Conservation (phyloP, 2,888 invertebrate species). For the Seira ritae region DNA sequence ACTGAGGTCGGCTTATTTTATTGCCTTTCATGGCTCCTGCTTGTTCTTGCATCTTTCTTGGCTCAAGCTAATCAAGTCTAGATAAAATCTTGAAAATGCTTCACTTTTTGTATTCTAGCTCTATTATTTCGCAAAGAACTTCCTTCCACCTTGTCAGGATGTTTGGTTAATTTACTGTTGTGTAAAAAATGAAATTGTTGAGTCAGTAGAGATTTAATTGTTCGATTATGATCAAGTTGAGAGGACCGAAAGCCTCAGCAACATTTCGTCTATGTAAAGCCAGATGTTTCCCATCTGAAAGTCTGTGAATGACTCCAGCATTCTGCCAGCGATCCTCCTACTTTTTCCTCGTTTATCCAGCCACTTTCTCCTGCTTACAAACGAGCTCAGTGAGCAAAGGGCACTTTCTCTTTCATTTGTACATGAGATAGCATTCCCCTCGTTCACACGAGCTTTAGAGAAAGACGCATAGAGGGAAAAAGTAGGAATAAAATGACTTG, state of each 20-base stretch:
- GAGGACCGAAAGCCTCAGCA: slow-evolving; percentile 32
- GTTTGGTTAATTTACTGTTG: too few species aligned
- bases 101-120: too few species aligned
- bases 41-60: too few species aligned
- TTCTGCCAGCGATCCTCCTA: slow-evolving; percentile 3
- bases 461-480: not conserved
- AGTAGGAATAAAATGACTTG: not conserved
- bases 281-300: slow-evolving; percentile 59
- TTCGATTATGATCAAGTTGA: slow-evolving; percentile 36
- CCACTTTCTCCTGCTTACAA: slow-evolving; percentile 6
- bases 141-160: too few species aligned
- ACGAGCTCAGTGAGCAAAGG: too few species aligned
- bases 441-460: not conserved
- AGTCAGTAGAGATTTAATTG: too few species aligned
- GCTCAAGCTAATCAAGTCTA: not conserved
- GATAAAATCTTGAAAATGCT: not conserved
- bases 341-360: slow-evolving; percentile 17
- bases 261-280: not conserved
- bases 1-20: not conserved
- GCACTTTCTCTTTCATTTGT: not conserved
- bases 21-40: too few species aligned
- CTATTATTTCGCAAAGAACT: too few species aligned
- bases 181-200: too few species aligned
- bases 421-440: not conserved
- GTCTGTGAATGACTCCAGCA: slow-evolving; percentile 46